phyloP scores from a whole-genome alignment of 2,888 invertebrate genomes.

The Drosophila cracens region DNA sequence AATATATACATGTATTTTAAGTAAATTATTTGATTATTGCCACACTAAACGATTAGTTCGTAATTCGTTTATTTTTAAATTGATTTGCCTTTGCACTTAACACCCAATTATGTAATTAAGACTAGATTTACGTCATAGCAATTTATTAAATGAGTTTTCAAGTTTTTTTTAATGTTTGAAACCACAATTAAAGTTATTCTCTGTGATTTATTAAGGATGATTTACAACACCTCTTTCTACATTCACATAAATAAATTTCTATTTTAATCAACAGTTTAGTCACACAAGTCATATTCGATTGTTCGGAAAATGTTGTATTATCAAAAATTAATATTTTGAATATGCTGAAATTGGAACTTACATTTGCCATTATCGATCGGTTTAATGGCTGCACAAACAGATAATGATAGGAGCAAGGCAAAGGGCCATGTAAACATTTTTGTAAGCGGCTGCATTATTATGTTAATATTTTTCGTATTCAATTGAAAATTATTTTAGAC shows the following conservation, averaged over 20 bases:
- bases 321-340: not conserved
- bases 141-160: not conserved
- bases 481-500: constrained; percentile 10
- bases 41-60: not conserved
- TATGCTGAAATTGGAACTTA: constrained; percentile 66
- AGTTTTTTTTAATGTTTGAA: not conserved
- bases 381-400: constrained; percentile 35
- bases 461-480: constrained; percentile 7
- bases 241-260: not conserved
- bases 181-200: not conserved
- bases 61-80: not conserved
- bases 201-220: not conserved
- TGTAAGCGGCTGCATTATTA: constrained; percentile 54
- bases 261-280: not conserved
- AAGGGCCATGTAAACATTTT: constrained; percentile 22
- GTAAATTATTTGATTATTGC: not conserved
- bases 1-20: not conserved
- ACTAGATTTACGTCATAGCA: not conserved
- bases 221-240: not conserved
- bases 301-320: not conserved
- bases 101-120: not conserved
- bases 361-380: constrained; percentile 79
- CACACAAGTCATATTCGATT: not conserved
- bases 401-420: constrained; percentile 61
- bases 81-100: not conserved